Base-by-base conservation (phyloP, 2,113 vertebrate genomes). In the Sisor rabdophorus region DNA sequence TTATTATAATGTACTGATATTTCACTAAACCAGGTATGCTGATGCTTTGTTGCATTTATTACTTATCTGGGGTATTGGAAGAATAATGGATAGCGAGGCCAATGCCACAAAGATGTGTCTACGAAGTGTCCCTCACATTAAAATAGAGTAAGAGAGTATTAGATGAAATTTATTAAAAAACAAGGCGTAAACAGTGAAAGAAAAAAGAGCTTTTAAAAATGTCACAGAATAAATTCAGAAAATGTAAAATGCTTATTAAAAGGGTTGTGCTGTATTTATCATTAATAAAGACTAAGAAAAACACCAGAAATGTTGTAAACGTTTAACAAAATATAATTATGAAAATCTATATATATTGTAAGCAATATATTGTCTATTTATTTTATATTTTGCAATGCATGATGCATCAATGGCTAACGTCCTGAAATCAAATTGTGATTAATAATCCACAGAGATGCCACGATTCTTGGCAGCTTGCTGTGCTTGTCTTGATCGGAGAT, bases 61-160 rank as follows among this genome's bases (percentile, higher is more conserved):
- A 71, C 53, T 76, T 63, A 40, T 80, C 36, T 74, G 32, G 24
- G 47, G 22, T 47, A 74, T 73, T 69, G 22, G 64, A 55, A 68
- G 36, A 54, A 22, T 76, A 48, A 69, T 53, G 19, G 53, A n/a
- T 11, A 68, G 22, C 6, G n/a, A 56, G 44, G 19, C 22, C 15
- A 47, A 30, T 24, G 5, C 30, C 30, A 24, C 11, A 32, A 53
- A 47, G 22, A 56, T 40, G 40, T 50, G 7, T 30, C 32, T 10
- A 58, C 15, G 32, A 71, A 53, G 40, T 65, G n/a, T 47, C 50
- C 40, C 20, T 67, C 26, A 73, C 50, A 26, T 8, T 54, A 40
- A 54, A 65, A 56, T 20, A 64, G 24, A 52, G 26, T 11, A 16
- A 47, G 15, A 75, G 24, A 30, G 50, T 28, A 55, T 69, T 2